Evolutionary conservation across 2,888 invertebrate genomes (phyloP), one percentile per base, ranked within the genome.

Genomic region (Lycia hirtaria): DNA sequence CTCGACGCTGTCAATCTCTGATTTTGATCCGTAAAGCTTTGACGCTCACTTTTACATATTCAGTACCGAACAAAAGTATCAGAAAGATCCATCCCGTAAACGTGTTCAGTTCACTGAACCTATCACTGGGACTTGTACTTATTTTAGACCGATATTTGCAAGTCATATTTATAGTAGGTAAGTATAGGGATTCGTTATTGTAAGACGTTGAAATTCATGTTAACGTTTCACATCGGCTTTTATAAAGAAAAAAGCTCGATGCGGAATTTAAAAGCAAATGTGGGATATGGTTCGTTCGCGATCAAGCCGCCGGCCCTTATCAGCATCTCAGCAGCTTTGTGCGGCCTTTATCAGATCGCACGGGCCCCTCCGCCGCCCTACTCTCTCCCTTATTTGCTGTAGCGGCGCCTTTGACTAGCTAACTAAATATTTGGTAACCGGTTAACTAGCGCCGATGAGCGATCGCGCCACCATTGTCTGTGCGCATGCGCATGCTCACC

Each of bases 391-490:
- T 83, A 83, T 83, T 85, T 81, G 78, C 78, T 69, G 64, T 76
- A 37, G 79, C 89, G 91, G 88, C 80, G 77, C 80, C 86, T 90
- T 91, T 91, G 91, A 84, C 83, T 85, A 82, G 74, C 66, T 71
- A 62, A 77, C 78, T 83, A 87, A 91, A 91, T 90, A 88, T 91
- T 91, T 91, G 85, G 83, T 76, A 81, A 86, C 83, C 80, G 75
- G 87, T 87, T 86, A 88, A 86, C 85, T 85, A 86, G 83, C 83
- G 81, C 85, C 83, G 84, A 87, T 88, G 84, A 85, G 77, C 80
- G 83, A 83, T 83, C 81, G 76, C 77, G 76, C 81, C 73, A 76
- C 80, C 65, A 87, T 90, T 90, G 89, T 89, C 84, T 87, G 82
- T 80, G 75, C 75, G 74, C 75, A 78, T 90, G 89, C 89, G 84